These are phyloP conservation scores for Hipparchia semele DNA, from an alignment of 2,888 invertebrate species.

Conservation along the genomic window DNA sequence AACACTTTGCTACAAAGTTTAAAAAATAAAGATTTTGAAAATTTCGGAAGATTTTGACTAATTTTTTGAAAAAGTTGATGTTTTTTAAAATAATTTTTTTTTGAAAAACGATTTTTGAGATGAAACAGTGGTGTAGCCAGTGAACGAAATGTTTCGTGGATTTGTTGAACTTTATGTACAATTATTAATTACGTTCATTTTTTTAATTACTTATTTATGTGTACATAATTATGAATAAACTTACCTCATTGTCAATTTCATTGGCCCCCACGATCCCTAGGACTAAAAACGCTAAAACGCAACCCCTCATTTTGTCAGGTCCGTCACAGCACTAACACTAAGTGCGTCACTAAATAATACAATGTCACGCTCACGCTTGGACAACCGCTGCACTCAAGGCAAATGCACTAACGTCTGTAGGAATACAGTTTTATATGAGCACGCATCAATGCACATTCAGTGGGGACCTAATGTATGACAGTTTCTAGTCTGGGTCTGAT, in stretches of 20 bases:
- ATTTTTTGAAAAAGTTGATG: too few relatives aligned
- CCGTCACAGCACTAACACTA: constrained; percentile 61
- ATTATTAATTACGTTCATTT: too few relatives aligned
- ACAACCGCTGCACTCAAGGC: constrained; percentile 52
- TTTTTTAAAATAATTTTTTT: too few relatives aligned
- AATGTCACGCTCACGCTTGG: constrained; percentile 35
- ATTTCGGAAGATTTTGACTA: too few relatives aligned
- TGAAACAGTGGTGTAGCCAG: too few relatives aligned
- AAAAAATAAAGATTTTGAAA: too few relatives aligned
- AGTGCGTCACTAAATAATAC: constrained; percentile 22
- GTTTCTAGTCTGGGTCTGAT: constrained; percentile 34
- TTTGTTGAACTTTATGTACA: too few relatives aligned
- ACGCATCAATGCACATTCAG: constrained; percentile 59
- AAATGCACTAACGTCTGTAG: constrained; percentile 65
- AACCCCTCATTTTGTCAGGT: constrained; percentile 65
- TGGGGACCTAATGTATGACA: constrained; percentile 54
- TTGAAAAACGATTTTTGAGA: too few relatives aligned
- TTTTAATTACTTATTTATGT: too few relatives aligned
- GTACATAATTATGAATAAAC: constrained; percentile 21
- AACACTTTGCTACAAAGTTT: too few relatives aligned
- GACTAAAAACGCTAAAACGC: constrained; percentile 66
- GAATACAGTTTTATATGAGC: constrained; percentile 68
- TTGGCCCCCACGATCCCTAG: constrained; percentile 68
- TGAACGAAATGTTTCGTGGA: too few relatives aligned
- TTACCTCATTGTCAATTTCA: constrained; percentile 72